Conservation (phyloP, 2,113 vertebrate species). For the Plotosus lineatus region DNA sequence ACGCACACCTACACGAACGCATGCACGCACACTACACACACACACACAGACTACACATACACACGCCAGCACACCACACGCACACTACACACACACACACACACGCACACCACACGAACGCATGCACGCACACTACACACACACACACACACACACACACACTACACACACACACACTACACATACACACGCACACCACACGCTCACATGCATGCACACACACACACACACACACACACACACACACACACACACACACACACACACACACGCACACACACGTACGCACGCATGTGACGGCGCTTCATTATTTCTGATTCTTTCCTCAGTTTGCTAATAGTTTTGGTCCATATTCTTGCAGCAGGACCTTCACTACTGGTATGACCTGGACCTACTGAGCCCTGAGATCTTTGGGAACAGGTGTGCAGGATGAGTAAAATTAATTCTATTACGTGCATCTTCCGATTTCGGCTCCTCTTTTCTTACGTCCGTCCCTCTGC, state of each 20-base stretch:
- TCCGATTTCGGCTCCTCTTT: background rate
- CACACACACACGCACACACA: background rate
- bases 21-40: background rate
- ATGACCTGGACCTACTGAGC: constrained; percentile 16
- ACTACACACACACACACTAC: constrained; percentile 1
- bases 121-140: background rate
- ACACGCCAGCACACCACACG: background rate
- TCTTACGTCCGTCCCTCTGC: constrained; percentile 5
- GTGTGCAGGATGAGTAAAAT: constrained; percentile 46
- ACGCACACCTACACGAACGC: background rate
- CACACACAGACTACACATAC: constrained; percentile 3
- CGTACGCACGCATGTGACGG: background rate
- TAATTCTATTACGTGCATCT: constrained; percentile 41
- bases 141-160: background rate
- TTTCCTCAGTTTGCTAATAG: constrained; percentile 34
- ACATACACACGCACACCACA: background rate
- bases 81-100: background rate
- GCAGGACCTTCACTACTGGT: constrained; percentile 13
- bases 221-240: background rate
- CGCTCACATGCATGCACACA: too few species aligned
- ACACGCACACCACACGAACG: background rate
- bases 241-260: constrained; percentile 2
- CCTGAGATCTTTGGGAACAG: constrained; percentile 18
- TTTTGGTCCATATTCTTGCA: constrained; percentile 31
- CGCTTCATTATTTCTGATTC: background rate